These are phyloP conservation scores for Scortum barcoo DNA, from an alignment of 2,113 vertebrate genomes.

Conservation along the genomic window DNA sequence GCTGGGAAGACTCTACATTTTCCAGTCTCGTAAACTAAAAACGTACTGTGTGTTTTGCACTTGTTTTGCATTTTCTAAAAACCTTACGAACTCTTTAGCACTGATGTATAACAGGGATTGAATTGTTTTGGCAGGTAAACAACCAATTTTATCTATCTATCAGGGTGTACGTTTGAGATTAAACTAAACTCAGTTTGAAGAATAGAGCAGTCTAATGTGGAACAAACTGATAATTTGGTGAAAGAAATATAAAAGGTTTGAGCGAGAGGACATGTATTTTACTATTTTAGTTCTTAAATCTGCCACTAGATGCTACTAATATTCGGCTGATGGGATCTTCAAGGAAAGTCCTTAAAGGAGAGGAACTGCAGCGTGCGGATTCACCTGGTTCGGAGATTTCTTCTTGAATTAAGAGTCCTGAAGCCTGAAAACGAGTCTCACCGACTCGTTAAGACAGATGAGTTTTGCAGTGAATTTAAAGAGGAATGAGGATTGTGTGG, in stretches of 20 bases:
- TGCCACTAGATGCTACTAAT: slow-evolving; percentile 34
- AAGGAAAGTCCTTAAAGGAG: background rate
- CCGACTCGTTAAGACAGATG: slow-evolving; percentile 20
- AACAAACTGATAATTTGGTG: background rate
- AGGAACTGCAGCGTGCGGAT: background rate
- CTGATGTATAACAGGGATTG: background rate
- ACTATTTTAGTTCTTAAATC: background rate
- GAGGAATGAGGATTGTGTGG: background rate
- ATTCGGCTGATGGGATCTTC: background rate
- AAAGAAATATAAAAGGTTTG: background rate
- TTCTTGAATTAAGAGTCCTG: slow-evolving; percentile 13
- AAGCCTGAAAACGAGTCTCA: slow-evolving; percentile 34
- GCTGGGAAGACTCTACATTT: background rate
- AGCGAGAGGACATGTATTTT: background rate
- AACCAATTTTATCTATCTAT: background rate
- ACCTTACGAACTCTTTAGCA: background rate
- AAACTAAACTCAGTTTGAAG: background rate
- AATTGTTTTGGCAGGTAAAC: background rate
- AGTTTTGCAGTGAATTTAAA: slow-evolving; percentile 11
- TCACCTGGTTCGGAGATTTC: background rate
- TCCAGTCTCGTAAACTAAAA: no score
- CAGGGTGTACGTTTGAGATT: background rate
- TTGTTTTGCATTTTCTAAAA: background rate
- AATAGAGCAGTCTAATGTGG: background rate
- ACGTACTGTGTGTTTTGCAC: background rate